Conservation (phyloP, 2,113 vertebrate species). For the Chloropsis cyanopogon region DNA sequence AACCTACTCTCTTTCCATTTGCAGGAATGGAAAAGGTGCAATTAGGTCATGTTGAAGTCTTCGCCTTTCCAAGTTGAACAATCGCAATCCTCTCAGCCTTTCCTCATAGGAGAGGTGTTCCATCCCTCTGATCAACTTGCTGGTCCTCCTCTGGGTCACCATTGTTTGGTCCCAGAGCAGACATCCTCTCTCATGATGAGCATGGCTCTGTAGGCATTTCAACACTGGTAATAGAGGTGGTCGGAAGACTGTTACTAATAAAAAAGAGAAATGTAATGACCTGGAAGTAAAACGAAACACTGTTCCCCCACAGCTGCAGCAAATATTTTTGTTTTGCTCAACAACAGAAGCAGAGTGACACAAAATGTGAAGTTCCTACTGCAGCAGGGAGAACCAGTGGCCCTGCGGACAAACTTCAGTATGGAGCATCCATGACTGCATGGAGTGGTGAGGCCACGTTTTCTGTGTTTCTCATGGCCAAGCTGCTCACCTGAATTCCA, state of each 20-base stretch:
- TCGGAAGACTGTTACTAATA: not conserved
- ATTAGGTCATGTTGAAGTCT: not conserved
- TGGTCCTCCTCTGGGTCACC: not conserved
- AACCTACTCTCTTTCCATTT: not conserved
- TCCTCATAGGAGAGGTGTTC: not conserved
- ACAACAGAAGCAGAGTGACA: fast-evolving
- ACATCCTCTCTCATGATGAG: not conserved
- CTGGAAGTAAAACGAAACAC: not conserved
- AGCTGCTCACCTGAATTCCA: not conserved
- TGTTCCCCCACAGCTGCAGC: not conserved
- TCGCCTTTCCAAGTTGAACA: not conserved
- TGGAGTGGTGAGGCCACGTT: fast-evolving
- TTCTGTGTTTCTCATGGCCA: not conserved
- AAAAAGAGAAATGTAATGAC: not conserved
- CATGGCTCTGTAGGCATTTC: fast-evolving
- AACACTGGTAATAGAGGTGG: not conserved
- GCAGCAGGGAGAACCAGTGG: no score
- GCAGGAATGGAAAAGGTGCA: not conserved
- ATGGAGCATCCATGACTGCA: fast-evolving
- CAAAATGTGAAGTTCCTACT: not conserved
- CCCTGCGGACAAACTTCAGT: fast-evolving
- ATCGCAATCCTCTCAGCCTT: not conserved
- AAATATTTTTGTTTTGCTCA: not conserved
- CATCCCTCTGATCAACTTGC: not conserved
- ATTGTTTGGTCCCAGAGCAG: not conserved